Conservation (phyloP, 2,113 vertebrate species). For the Choloepus hoffmanni region DNA sequence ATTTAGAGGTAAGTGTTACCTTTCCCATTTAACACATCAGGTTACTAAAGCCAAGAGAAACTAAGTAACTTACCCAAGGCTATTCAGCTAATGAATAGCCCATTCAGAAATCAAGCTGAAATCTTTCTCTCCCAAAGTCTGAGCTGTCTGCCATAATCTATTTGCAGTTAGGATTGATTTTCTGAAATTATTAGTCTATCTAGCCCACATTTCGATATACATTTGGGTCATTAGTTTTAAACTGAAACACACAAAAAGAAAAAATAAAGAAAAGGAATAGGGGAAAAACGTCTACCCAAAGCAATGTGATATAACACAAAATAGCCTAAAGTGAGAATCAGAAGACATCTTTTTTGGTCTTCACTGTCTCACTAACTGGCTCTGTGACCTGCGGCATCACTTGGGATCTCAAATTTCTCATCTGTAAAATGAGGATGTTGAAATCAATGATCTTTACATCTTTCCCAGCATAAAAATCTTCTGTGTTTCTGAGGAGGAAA, state of each 20-base stretch:
- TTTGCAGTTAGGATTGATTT: slow-evolving; percentile 6
- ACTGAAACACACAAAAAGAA: not conserved
- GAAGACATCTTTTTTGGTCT: slow-evolving; percentile 11
- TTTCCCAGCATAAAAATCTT: slow-evolving; percentile 60
- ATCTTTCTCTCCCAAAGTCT: slow-evolving; percentile 32
- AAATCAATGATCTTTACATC: slow-evolving; percentile 62
- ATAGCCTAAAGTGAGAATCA: slow-evolving; percentile 17
- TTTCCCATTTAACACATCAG: slow-evolving; percentile 70
- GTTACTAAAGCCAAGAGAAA: slow-evolving; percentile 63
- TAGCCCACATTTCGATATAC: slow-evolving; percentile 10
- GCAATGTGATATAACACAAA: not conserved
- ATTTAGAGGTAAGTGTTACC: slow-evolving; percentile 55
- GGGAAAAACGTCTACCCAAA: not conserved
- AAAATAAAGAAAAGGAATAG: too few relatives aligned
- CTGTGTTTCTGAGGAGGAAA: not conserved
- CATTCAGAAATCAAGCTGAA: slow-evolving; percentile 34
- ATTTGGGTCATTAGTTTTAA: slow-evolving; percentile 53
- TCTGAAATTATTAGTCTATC: slow-evolving; percentile 35
- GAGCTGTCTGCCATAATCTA: slow-evolving; percentile 36
- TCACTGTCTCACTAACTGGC: slow-evolving; percentile 40
- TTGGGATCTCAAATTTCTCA: slow-evolving; percentile 61
- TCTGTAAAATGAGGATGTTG: slow-evolving; percentile 72
- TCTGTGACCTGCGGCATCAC: slow-evolving; percentile 37
- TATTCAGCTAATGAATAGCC: slow-evolving; percentile 66
- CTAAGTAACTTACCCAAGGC: slow-evolving; percentile 68